These are phyloP conservation scores for Lepeophtheirus salmonis DNA, from an alignment of 1,140 invertebrate species.

Conservation along the genomic window DNA sequence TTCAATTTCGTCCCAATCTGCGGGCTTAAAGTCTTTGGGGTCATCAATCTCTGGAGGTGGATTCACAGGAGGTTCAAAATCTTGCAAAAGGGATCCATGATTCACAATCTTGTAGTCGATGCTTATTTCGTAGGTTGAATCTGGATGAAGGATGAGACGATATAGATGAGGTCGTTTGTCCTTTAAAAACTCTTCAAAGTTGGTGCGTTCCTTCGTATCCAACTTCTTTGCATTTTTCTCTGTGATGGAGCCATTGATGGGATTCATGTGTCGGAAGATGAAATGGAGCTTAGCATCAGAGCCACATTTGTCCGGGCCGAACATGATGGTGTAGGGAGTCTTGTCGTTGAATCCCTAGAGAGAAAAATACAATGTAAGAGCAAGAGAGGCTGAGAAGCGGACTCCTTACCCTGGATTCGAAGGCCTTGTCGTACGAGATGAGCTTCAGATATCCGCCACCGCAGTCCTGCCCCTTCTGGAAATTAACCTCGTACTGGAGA, in stretches of 20 bases:
- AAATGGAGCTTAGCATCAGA: conserved; percentile 90
- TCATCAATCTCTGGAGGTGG: conserved; percentile 90
- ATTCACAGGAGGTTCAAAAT: conserved; percentile 81
- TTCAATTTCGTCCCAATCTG: conserved; percentile 91
- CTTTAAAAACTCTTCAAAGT: conserved; percentile 70
- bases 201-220: conserved; percentile 37
- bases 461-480: conserved; percentile 88
- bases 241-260: conserved; percentile 63
- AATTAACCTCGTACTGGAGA: conserved; percentile 76
- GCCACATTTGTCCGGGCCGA: conserved; percentile 97
- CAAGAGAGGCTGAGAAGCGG: too few relatives aligned
- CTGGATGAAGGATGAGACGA: conserved; percentile 65
- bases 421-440: conserved; percentile 31
- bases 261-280: conserved; percentile 90
- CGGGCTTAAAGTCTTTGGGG: conserved; percentile 67
- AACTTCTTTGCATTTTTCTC: conserved; percentile 79
- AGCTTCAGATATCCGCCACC: conserved; percentile 95
- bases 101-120: conserved; percentile 44
- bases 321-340: conserved; percentile 95
- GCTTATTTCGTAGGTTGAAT: conserved; percentile 50
- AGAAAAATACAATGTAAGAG: too few relatives aligned
- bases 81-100: conserved; percentile 63
- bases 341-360: conserved; percentile 4
- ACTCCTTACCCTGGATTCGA: neutral
- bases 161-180: conserved; percentile 91